Conservation (phyloP, 1,140 invertebrate species). For the Brachionus plicatilis region DNA sequence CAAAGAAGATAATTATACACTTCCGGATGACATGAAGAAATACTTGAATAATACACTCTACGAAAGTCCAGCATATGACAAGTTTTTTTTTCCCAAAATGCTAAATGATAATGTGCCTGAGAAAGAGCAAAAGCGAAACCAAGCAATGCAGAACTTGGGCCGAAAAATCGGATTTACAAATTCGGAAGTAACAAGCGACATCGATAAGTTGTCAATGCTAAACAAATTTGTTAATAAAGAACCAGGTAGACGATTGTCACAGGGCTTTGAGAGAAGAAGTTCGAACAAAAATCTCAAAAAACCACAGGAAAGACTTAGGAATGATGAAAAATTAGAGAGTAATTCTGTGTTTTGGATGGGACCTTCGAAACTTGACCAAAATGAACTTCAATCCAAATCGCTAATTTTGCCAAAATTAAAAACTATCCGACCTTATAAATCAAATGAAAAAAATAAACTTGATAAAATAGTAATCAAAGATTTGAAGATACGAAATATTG, state of each 20-base stretch:
- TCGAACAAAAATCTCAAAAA: not conserved
- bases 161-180: not conserved
- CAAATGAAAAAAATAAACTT: not conserved
- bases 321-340: not conserved
- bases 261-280: not conserved
- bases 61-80: not conserved
- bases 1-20: constrained; percentile 22
- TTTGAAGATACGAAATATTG: not conserved
- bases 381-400: not conserved
- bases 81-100: not conserved
- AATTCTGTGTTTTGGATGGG: not conserved
- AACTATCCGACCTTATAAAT: too few species aligned
- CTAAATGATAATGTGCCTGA: not conserved
- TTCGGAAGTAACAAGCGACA: constrained; percentile 14
- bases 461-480: not conserved
- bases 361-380: not conserved
- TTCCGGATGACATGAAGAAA: constrained; percentile 13
- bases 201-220: not conserved
- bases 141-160: not conserved
- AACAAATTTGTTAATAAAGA: constrained; percentile 3
- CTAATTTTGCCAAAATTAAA: not conserved
- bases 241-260: not conserved
- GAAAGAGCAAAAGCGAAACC: not conserved
- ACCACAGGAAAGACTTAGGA: not conserved
- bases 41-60: not conserved